phyloP scores from a whole-genome alignment of 2,888 invertebrate species.

The Clistopyga incitator region DNA sequence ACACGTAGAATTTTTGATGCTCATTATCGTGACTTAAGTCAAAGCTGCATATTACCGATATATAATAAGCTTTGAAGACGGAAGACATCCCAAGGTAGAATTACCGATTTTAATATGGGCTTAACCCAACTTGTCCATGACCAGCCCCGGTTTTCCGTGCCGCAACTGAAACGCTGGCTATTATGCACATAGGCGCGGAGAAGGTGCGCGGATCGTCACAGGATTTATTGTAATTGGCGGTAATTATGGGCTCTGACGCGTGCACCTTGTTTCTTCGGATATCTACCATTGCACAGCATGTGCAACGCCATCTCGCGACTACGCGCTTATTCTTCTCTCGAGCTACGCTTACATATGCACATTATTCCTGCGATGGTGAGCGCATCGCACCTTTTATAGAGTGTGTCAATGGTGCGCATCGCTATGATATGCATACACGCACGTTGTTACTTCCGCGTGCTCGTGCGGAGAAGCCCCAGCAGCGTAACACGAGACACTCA shows the following conservation, averaged over 20 bases:
- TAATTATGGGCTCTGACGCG: slow-evolving; percentile 79
- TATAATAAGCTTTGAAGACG: too few species aligned
- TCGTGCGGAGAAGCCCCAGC: neutral
- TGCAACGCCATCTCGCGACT: slow-evolving; percentile 39
- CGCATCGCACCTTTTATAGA: slow-evolving; percentile 61
- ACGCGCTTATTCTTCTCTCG: slow-evolving; percentile 46
- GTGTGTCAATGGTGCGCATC: slow-evolving; percentile 64
- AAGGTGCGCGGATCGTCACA: slow-evolving; percentile 67
- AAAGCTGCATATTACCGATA: too few species aligned
- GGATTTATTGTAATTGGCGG: slow-evolving; percentile 81
- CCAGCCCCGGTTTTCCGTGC: too few species aligned
- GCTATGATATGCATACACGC: slow-evolving; percentile 49
- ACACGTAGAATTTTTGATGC: too few species aligned
- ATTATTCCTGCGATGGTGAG: slow-evolving; percentile 41
- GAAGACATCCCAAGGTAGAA: too few species aligned
- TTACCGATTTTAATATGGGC: too few species aligned
- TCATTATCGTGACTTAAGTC: too few species aligned
- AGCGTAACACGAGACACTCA: slow-evolving; percentile 38
- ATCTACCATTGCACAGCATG: slow-evolving; percentile 10
- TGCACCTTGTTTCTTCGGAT: slow-evolving; percentile 62
- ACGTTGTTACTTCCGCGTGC: slow-evolving; percentile 25
- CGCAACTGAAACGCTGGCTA: too few species aligned
- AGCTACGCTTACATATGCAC: neutral
- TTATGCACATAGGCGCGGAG: neutral
- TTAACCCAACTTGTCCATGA: too few species aligned